These are phyloP conservation scores for Drosophila glabriapex DNA, from an alignment of 2,888 invertebrate genomes.

Conservation along the genomic window DNA sequence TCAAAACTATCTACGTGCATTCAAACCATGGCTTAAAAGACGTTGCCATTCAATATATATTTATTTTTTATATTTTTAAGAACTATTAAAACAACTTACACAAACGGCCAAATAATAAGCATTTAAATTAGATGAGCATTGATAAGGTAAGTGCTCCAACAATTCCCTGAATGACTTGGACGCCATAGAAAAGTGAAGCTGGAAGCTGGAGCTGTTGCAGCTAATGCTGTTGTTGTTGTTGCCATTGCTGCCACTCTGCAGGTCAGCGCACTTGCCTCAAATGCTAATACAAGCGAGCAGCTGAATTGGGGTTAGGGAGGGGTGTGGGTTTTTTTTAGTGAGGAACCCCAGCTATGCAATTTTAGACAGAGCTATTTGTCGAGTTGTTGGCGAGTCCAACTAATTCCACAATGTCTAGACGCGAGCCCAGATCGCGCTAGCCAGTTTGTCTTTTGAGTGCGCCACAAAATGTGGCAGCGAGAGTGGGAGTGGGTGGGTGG, in stretches of 20 bases:
- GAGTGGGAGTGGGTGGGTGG: neutral
- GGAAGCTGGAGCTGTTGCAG: neutral
- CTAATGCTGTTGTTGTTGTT: neutral
- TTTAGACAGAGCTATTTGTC: constrained; percentile 68
- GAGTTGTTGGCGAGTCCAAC: constrained; percentile 48
- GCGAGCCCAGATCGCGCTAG: constrained; percentile 41
- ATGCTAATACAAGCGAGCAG: constrained; percentile 56
- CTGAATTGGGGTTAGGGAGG: neutral
- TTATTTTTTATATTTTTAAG: too few relatives aligned
- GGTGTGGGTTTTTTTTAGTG: neutral
- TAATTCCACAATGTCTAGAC: constrained; percentile 75
- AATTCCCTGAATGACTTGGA: constrained; percentile 38
- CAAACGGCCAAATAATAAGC: neutral
- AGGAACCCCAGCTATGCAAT: constrained; percentile 50
- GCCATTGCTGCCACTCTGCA: constrained; percentile 40
- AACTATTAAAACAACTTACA: neutral
- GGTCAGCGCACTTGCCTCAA: constrained; percentile 59
- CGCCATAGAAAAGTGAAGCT: constrained; percentile 16
- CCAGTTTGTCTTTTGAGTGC: constrained; percentile 68
- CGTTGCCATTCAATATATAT: neutral
- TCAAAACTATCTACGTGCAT: neutral
- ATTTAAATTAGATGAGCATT: neutral
- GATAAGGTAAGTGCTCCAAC: neutral
- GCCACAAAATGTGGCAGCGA: constrained; percentile 21
- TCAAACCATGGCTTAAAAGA: neutral